These are phyloP conservation scores for Antheraea assamensis DNA, from an alignment of 2,888 invertebrate genomes.

Conservation along the genomic window DNA sequence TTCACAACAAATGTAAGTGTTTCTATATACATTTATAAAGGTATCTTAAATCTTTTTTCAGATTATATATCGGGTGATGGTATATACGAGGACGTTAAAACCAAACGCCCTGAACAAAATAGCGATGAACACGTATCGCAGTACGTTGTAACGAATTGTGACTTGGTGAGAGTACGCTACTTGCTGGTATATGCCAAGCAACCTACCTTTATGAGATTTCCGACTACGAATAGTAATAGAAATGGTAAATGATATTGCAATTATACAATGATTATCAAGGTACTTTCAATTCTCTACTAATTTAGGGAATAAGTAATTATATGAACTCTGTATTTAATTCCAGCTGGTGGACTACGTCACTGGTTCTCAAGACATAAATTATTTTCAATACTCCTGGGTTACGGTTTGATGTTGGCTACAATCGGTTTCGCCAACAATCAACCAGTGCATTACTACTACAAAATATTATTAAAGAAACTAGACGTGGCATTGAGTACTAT, in stretches of 20 bases:
- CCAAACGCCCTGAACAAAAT: conserved; percentile 49
- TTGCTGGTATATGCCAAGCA: conserved; percentile 86
- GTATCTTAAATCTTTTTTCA: conserved; percentile 7
- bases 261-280: not conserved
- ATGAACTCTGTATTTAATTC: not conserved
- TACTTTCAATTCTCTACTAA: not conserved
- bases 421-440: conserved; percentile 85
- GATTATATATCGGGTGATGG: conserved; percentile 54
- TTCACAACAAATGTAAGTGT: too few relatives aligned
- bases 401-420: conserved; percentile 83
- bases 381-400: conserved; percentile 83
- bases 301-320: not conserved
- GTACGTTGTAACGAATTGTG: conserved; percentile 89
- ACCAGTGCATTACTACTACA: conserved; percentile 84
- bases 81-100: conserved; percentile 54
- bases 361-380: conserved; percentile 85
- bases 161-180: conserved; percentile 88
- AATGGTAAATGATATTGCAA: conserved; percentile 53
- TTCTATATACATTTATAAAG: too few relatives aligned
- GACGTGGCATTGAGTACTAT: conserved; percentile 62
- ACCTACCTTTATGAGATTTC: conserved; percentile 66
- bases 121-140: conserved; percentile 83
- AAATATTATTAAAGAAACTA: conserved; percentile 75
- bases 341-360: conserved; percentile 61
- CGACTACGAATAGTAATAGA: conserved; percentile 55